Evolutionary conservation across 1,140 invertebrate species (phyloP).

Genomic region (Zaprionus vittiger): DNA sequence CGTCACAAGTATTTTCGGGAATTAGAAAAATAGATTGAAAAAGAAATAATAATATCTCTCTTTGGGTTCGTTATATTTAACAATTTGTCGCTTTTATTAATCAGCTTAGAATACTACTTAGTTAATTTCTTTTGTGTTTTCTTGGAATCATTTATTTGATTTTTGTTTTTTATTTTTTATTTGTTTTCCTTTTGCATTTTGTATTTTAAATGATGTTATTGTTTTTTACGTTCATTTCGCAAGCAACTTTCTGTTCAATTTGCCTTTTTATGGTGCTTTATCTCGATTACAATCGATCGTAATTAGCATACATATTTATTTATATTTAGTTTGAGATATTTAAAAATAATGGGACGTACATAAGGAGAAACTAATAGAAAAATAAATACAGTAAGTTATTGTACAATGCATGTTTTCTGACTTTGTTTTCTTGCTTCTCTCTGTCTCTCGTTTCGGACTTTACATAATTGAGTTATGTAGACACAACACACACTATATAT

Average conservation of each 20-base stretch:
- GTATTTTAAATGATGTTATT: neutral
- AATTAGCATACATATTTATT: constrained; percentile 16
- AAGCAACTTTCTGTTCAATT: constrained; percentile 4
- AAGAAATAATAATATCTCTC: neutral
- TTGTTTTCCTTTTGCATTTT: constrained; percentile 45
- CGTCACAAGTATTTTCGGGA: neutral
- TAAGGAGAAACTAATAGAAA: constrained; percentile 19
- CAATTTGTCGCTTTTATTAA: constrained; percentile 49
- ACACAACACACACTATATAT: neutral
- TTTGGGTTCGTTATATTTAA: constrained; percentile 43
- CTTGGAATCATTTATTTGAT: constrained; percentile 52
- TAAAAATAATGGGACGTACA: constrained; percentile 16
- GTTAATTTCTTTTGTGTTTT: constrained; percentile 40
- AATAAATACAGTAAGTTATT: constrained; percentile 56
- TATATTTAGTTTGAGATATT: constrained; percentile 27
- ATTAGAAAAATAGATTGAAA: constrained; percentile 3
- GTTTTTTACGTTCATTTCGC: neutral
- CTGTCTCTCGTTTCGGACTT: neutral
- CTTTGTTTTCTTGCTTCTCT: constrained; percentile 11
- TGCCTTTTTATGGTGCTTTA: neutral
- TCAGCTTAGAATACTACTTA: constrained; percentile 53
- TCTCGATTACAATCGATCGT: constrained; percentile 7
- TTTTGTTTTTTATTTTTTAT: constrained; percentile 27
- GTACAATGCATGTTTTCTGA: constrained; percentile 49
- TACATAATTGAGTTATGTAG: constrained; percentile 42